Evolutionary conservation across 2,797 vertebrate species (phyloP).

Genomic region (Poecile montanus): DNA sequence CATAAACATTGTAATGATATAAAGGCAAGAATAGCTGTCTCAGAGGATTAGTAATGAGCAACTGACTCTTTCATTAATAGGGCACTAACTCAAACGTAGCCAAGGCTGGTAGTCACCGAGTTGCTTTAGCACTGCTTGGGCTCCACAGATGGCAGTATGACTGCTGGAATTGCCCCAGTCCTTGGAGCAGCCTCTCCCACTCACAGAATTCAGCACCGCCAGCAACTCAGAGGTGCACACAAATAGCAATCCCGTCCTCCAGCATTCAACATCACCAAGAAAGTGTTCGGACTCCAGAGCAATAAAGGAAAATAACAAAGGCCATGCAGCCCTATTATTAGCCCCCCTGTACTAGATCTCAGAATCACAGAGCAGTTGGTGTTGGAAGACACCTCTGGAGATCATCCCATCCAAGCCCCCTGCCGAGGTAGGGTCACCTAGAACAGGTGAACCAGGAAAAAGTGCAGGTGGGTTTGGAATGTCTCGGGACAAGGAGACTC

Average conservation of each 20-base stretch:
- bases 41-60: not conserved
- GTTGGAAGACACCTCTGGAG: not conserved
- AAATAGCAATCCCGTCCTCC: not conserved
- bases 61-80: no score
- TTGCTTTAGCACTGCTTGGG: rapidly evolving
- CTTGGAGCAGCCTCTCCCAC: not conserved
- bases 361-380: not conserved
- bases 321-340: rapidly evolving
- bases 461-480: not conserved
- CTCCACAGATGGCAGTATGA: rapidly evolving
- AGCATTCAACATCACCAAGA: not conserved
- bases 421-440: not conserved
- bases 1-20: not conserved
- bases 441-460: not conserved
- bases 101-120: not conserved
- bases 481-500: not conserved
- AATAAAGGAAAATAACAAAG: not conserved
- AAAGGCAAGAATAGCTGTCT: not conserved
- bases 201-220: no score
- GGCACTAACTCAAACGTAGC: not conserved
- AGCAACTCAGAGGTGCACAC: not conserved
- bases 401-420: rapidly evolving
- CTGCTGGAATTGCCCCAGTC: not conserved
- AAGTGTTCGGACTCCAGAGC: not conserved
- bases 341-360: no score